Evolutionary conservation across 2,888 invertebrate genomes (phyloP), one percentile per base, ranked within the genome.

Genomic region (Ophion ventricosus): DNA sequence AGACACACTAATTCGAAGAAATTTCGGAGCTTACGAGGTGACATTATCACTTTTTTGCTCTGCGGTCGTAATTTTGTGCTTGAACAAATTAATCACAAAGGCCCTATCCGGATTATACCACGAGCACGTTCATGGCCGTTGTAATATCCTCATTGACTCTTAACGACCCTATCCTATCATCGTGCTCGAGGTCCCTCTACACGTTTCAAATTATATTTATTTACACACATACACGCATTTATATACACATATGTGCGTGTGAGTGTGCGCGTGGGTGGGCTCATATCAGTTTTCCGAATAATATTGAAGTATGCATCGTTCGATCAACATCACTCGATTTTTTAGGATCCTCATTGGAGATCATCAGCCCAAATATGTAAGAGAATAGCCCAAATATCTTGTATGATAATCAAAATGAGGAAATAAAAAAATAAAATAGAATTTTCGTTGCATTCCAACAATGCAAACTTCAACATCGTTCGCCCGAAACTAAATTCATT

Each of bases 141-240:
- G 80, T 59, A 80, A 85, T 87, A 89, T 88, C 86, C 88, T 88
- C 84, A 86, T 86, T 86, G 80, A 77, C 84, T 84, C 79, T 67
- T 43, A 84, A 81, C 81, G 67, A 79, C 70, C 54, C 20, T 26
- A 76, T 25, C 43, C n/a, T n/a, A 67, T 82, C 70, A 54, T 35
- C 8, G 54, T 54, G 79, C 69, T 61, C 14, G 43, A 43, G 17
- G 75, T 54, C 43, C 75, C 54, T 26, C 20, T 23, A 17, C 40
- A 56, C 11, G 29, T 35, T 74, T 4, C 14, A 23, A 14, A 63
- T 43, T 56, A 63, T 59, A 25, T 40, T 49, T 25, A 72, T 14
- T 61, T 49, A 49, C 49, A 49, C 49, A 11, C 49, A 17, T 0
- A 35, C 14, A 4, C 49, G 40, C 1, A 40, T 40, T 40, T 40